Evolutionary conservation across 2,797 vertebrate species (phyloP), one percentile per base, ranked within the genome.

Genomic region (Muscicapa striata): DNA sequence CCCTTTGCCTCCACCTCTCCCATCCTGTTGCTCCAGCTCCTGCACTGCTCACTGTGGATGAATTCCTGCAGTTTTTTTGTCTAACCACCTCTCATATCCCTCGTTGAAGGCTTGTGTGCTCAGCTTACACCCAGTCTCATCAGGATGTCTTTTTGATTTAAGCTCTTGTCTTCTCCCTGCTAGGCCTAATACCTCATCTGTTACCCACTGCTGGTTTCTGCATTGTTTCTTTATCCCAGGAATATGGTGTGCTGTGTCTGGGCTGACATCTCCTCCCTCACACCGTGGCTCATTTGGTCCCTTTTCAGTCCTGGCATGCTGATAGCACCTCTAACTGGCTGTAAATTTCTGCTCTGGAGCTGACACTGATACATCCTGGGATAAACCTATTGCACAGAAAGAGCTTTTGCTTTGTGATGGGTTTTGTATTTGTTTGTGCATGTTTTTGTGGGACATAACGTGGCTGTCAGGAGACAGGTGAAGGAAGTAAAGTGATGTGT

Each of bases 81-180:
- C 88, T 87, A 78, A 91, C 89, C 93, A 92, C 74, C 93, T 92
- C 82, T 86, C 52, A 78, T 26, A 59, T 68, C 75, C 64, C 58
- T 91, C 0, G 3, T 29, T 38, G 6, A 61, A 88, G 61, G 62
- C 77, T 73, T 70, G 87, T 97, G 87, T 95, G 94, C 94, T 97
- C 58, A 69, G 78, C 95, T 96, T 96, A 91, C 92, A 87, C 73
- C 58, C 81, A 83, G 84, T 67, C 97, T 97, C 97, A 93, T 95
- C 95, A 92, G 94, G 90, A 97, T 94, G 95, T 96, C 95, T 86
- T 93, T 97, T 96, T 97, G 97, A 97, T 96, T 97, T 97, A 97
- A 95, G 92, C 89, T 84, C 90, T 92, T 93, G 70, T 94, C 92
- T 96, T 91, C 94, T 94, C 83, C 93, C 96, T 1, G 27, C 91